Conservation (phyloP, 2,113 vertebrate genomes). For the Brachyhypopomus occidentalis region DNA sequence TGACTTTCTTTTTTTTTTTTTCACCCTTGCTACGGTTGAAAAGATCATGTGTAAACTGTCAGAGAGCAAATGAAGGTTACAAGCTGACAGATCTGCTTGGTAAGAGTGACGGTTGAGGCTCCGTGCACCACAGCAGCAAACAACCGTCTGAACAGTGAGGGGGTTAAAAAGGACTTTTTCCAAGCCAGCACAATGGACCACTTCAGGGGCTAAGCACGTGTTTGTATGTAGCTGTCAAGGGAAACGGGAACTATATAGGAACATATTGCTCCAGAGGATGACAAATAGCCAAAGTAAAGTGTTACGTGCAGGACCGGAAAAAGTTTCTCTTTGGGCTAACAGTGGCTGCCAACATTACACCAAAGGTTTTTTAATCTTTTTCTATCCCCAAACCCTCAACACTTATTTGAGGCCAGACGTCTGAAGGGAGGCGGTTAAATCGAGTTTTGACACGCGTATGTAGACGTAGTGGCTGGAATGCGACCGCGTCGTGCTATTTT, state of each 20-base stretch:
- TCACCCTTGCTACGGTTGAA: background rate
- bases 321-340: conserved; percentile 84
- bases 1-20: too few species aligned
- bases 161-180: conserved; percentile 13
- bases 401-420: conserved; percentile 73
- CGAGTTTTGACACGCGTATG: conserved; percentile 73
- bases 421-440: conserved; percentile 74
- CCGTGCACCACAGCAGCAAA: conserved; percentile 18
- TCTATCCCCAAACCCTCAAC: conserved; percentile 71
- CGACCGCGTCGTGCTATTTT: conserved; percentile 48
- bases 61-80: background rate
- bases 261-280: conserved; percentile 80
- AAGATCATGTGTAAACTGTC: conserved; percentile 30
- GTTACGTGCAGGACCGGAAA: conserved; percentile 77
- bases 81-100: background rate
- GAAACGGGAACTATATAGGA: conserved; percentile 73
- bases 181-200: conserved; percentile 49
- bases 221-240: conserved; percentile 70
- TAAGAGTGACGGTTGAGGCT: conserved; percentile 16
- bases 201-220: conserved; percentile 55
- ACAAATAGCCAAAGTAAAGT: conserved; percentile 81
- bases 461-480: conserved; percentile 55
- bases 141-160: conserved; percentile 24
- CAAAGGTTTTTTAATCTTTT: conserved; percentile 84
- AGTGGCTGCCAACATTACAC: conserved; percentile 82